Base-by-base conservation (phyloP, 2,113 vertebrate species). In the Columba livia region DNA sequence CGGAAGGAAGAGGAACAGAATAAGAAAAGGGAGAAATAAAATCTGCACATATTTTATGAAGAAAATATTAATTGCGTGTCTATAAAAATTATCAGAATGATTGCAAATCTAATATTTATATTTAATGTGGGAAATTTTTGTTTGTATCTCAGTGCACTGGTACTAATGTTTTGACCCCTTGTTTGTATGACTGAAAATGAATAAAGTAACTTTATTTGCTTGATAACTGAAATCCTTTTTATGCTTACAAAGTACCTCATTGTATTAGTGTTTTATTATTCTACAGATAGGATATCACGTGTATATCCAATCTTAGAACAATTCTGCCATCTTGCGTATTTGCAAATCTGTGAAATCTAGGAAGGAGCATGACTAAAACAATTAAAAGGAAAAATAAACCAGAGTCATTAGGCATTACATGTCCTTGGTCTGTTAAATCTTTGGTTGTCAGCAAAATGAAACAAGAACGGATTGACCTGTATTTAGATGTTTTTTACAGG, bases 1-100 rank as follows among this genome's bases (percentile, higher is more conserved):
- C 54, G 61, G 90, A 92, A 96, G 19, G 97, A 94, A 85, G 96
- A 97, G 56, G 72, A 92, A 56, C 89, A 64, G 72, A 93, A 29
- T 18, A 85, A 25, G 67, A 83, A 88, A 82, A 97, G 96, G 69
- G 75, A 94, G 32, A 96, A 90, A 42, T 80, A 40, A 74, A 84
- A 79, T 12, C 42, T 15, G 38, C 61, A 9, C 42, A 19, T 67
- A 2, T 67, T 87, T 94, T 23, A 60, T n/a, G 53, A 71, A 84
- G 69, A 83, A 60, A 60, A 19, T 16, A 42, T 11, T 18, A 65
- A 48, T 5, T 82, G 47, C 1, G 2, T 78, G 38, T n/a, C 64
- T 60, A 6, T 58, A 66, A 48, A 71, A 82, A 57, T n/a, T 40
- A 36, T 15, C 40, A 53, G 71, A 66, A 54, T 4, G 2, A 54